Percentiles rank a stretch among this genome's conserved stretches.
phyloP scores from a whole-genome alignment of 2,888 invertebrate species.

The Eucriotettix oculatus region DNA sequence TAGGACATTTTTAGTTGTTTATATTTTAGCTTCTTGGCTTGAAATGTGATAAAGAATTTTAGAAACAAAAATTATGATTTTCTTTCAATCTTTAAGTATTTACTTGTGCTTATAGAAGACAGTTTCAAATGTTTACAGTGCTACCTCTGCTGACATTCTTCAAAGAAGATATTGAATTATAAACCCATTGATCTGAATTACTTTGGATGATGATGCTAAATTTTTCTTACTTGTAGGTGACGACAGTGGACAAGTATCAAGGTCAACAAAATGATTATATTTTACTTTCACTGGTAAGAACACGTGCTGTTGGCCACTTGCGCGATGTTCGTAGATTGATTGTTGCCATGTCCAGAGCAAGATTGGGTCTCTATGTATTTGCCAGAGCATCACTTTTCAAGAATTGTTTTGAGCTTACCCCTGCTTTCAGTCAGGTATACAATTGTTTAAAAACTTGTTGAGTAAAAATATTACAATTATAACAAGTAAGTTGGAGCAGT shows the following conservation, averaged over 20 bases:
- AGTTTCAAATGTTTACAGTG: no score
- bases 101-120: no score
- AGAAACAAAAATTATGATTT: no score
- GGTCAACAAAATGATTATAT: constrained; percentile 99
- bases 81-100: no score
- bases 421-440: constrained; percentile 75
- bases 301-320: constrained; percentile 93
- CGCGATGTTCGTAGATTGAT: constrained; percentile 90
- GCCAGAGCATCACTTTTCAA: constrained; percentile 82
- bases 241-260: constrained; percentile 98
- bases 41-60: no score
- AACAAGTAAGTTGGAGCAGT: constrained; percentile 2
- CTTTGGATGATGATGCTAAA: no score
- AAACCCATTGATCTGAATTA: no score
- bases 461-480: no score
- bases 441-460: neutral
- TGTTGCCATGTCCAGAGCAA: constrained; percentile 94
- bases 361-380: constrained; percentile 92
- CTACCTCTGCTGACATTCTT: no score
- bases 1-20: no score
- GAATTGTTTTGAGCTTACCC: constrained; percentile 92
- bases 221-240: constrained; percentile 34
- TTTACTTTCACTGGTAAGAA: constrained; percentile 85
- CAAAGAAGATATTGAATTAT: no score
- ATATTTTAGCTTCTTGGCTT: no score